phyloP scores from a whole-genome alignment of 1,140 invertebrate species.

The Macrosteles quadrilineatus region DNA sequence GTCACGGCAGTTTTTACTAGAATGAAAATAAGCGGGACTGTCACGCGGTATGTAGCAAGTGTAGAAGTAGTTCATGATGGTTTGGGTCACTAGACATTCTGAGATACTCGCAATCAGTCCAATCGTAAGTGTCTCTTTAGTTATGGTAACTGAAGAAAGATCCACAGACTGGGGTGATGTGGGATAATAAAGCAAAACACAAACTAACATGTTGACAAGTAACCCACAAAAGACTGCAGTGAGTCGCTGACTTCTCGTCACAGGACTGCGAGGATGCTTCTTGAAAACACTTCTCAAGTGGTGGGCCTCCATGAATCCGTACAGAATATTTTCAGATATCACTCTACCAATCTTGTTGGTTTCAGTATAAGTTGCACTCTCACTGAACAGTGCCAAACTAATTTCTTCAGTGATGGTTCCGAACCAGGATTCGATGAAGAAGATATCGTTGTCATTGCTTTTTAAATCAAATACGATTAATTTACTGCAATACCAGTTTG shows the following conservation, averaged over 20 bases:
- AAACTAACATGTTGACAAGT: not conserved
- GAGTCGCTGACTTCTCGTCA: not conserved
- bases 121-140: too few species aligned
- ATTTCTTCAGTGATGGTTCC: not conserved
- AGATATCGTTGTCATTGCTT: not conserved
- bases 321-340: not conserved
- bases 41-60: too few species aligned
- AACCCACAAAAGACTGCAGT: not conserved
- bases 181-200: not conserved
- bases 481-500: slow-evolving; percentile 7
- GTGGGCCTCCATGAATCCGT: not conserved
- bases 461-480: not conserved
- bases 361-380: not conserved
- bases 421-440: not conserved
- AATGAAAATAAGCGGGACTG: not conserved
- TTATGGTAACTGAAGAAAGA: too few species aligned
- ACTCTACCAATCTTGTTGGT: not conserved
- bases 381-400: not conserved
- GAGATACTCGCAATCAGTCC: too few species aligned
- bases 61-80: too few species aligned
- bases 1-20: not conserved
- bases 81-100: too few species aligned
- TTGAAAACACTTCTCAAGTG: not conserved
- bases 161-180: not conserved
- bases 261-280: not conserved